Conservation (phyloP, 2,888 invertebrate species). For the Conistra vaccinii region DNA sequence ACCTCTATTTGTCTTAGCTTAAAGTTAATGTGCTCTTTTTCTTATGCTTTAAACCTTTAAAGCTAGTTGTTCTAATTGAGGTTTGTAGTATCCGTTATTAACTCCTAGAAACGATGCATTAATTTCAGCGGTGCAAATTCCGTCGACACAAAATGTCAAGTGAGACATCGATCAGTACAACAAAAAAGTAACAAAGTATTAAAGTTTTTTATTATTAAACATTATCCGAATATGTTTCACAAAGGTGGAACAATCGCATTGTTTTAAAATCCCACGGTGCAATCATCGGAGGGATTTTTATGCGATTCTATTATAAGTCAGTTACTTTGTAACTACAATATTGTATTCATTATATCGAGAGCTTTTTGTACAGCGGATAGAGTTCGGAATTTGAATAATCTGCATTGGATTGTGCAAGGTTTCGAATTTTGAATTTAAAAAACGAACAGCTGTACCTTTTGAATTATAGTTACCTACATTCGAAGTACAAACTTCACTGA, state of each 20-base stretch:
- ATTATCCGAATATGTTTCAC: constrained; percentile 69
- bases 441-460: neutral
- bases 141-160: constrained; percentile 33
- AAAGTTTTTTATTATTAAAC: constrained; percentile 66
- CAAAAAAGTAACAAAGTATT: constrained; percentile 55
- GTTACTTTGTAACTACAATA: constrained; percentile 64
- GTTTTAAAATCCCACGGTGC: constrained; percentile 76
- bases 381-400: constrained; percentile 53
- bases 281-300: constrained; percentile 69
- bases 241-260: constrained; percentile 72
- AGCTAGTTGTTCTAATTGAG: neutral
- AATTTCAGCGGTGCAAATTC: constrained; percentile 32
- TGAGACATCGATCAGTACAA: constrained; percentile 53
- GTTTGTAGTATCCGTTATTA: constrained; percentile 1
- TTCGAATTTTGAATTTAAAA: constrained; percentile 14
- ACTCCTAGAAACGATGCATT: constrained; percentile 17
- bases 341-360: constrained; percentile 50
- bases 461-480: neutral
- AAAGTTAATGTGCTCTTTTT: neutral
- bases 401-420: constrained; percentile 17
- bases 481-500: neutral
- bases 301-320: constrained; percentile 62
- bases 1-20: constrained; percentile 33
- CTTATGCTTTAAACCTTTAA: neutral
- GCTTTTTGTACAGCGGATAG: constrained; percentile 55